Evolutionary conservation across 2,113 vertebrate species (phyloP).

Genomic region (Gallinago paraguaiae): DNA sequence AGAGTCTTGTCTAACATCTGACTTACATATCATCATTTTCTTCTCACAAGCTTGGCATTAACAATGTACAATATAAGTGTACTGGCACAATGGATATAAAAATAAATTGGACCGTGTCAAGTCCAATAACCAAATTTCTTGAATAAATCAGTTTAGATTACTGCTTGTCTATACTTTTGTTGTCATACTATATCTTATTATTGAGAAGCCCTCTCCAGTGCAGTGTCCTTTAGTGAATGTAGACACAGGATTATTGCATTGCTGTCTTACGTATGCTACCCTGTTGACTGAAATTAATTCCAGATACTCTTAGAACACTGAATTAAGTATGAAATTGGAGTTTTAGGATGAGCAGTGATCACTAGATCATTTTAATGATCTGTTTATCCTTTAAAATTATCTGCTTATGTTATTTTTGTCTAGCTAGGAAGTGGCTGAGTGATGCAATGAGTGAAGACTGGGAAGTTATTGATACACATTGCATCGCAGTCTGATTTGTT

Average conservation of each 20-base stretch:
- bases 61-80: neutral
- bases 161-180: neutral
- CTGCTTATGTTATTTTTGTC: conserved; percentile 10
- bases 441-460: neutral
- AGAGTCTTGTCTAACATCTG: neutral
- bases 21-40: neutral
- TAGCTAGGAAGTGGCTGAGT: neutral
- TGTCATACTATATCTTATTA: neutral
- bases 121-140: neutral
- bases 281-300: neutral
- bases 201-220: neutral
- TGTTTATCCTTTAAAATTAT: neutral
- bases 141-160: neutral
- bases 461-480: conserved; percentile 20
- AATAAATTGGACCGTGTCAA: neutral
- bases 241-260: neutral
- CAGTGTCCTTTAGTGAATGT: neutral
- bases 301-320: neutral
- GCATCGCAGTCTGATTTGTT: conserved; percentile 1
- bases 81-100: neutral
- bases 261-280: neutral
- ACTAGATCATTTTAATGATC: conserved; percentile 14
- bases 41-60: neutral
- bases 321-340: neutral
- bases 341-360: neutral